Evolutionary conservation across 2,113 vertebrate species (phyloP), one percentile per base, ranked within the genome.

Genomic region (Gasterosteus nipponicus): DNA sequence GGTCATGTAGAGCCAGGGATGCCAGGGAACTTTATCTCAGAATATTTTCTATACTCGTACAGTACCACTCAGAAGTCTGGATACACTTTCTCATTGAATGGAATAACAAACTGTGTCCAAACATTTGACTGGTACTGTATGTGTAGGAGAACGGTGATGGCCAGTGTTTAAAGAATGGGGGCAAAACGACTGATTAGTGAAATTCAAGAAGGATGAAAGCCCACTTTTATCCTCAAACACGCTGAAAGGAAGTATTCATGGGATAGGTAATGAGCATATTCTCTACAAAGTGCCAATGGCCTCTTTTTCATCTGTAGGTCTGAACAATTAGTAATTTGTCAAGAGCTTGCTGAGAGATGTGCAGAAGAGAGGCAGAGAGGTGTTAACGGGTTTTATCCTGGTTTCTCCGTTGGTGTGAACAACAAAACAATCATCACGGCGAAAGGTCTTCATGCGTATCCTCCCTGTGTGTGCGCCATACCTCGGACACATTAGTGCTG

Each of bases 401-500:
- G 69, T 60, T 78, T 63, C 64, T 77, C 67, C 18, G 61, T 63
- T 26, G 56, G 29, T 58, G 62, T 2, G 31, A 71, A 60, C 33
- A 51, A 12, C 81, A 64, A 44, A 74, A 63, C 71, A 53, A 59
- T 71, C 56, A 46, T 3, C 72, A 47, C 10, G 62, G 57, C 18
- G 39, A 15, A 47, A 47, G 18, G 5, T 47, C 46, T 49, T 49
- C 46, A 49, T 49, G 46, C 7, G 19, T 7, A 47, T 47, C 46
- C 7, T 47, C 46, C 16, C 46, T 18, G 26, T 56, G 56, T 49
- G 10, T 10, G 14, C 4, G n/a, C n/a, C 42, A 19, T 85, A 99
- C 98, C 96, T 99, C 98, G 7, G 96, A 86, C 58, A 96, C 96
- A 74, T 83, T 98, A 89, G 93, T 87, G 76, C 76, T 95, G 1